A percentile compares a stretch with the other conserved stretches of the same genome.
These are phyloP conservation scores for Lemur catta DNA, from an alignment of 2,797 vertebrate genomes.

Conservation along the genomic window DNA sequence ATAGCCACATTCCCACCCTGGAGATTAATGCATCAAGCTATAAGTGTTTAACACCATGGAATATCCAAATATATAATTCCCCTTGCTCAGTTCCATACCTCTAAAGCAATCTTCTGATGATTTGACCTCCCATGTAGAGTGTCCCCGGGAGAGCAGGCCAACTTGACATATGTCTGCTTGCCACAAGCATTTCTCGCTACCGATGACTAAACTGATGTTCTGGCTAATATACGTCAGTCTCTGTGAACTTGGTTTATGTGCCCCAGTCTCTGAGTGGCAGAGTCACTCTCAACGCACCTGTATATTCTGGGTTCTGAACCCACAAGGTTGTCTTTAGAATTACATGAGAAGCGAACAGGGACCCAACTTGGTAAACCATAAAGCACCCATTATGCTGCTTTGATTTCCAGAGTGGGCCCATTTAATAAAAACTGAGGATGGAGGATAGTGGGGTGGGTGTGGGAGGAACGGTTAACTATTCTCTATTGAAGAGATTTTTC, in stretches of 20 bases:
- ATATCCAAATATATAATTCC: neutral
- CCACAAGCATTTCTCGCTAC: neutral
- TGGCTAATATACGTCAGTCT: neutral
- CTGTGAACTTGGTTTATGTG: neutral
- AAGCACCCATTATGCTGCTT: neutral
- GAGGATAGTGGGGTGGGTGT: accelerated
- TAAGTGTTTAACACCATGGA: neutral
- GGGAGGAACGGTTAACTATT: neutral
- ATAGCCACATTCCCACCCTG: neutral
- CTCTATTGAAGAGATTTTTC: neutral
- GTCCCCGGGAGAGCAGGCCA: neutral
- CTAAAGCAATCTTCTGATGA: neutral
- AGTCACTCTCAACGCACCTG: neutral
- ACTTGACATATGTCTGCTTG: neutral
- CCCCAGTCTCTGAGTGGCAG: neutral
- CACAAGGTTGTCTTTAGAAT: neutral
- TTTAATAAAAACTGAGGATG: neutral
- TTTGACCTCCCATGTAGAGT: neutral
- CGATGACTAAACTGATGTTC: neutral
- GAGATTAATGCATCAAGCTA: neutral
- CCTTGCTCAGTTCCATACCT: neutral
- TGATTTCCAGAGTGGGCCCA: neutral
- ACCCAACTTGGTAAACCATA: neutral
- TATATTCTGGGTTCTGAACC: neutral
- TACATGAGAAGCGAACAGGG: neutral